These are phyloP conservation scores for Esox masquinongy DNA, from an alignment of 2,797 vertebrate species.

Conservation along the genomic window DNA sequence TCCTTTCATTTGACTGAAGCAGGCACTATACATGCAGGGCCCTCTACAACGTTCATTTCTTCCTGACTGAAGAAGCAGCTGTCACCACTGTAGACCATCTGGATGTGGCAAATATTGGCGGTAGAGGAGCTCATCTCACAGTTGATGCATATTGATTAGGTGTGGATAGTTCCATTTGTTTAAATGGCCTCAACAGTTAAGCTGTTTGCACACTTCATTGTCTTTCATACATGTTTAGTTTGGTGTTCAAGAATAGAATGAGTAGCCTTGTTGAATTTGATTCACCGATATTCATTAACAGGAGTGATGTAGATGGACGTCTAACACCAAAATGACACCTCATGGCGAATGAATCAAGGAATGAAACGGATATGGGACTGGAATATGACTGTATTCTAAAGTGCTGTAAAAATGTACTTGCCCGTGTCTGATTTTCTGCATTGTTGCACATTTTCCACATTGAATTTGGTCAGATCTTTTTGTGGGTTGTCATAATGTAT, in stretches of 20 bases:
- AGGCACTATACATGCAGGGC: neutral
- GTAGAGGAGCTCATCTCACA: neutral
- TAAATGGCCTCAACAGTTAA: neutral
- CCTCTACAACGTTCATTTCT: slow-evolving; percentile 9
- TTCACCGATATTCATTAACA: neutral
- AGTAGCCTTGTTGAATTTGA: neutral
- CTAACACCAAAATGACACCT: no score
- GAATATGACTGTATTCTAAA: neutral
- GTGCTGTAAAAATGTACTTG: no score
- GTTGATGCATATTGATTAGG: neutral
- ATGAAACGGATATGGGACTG: no score
- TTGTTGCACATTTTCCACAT: no score
- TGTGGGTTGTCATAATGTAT: no score
- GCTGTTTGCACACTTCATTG: slow-evolving; percentile 8
- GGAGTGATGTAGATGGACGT: neutral
- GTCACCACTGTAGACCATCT: slow-evolving; percentile 18
- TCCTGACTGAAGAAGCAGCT: slow-evolving; percentile 12
- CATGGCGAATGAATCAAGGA: no score
- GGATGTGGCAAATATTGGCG: slow-evolving; percentile 20
- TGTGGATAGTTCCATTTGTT: slow-evolving; percentile 1
- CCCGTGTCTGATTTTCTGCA: no score
- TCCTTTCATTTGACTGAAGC: slow-evolving; percentile 31
- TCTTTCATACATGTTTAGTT: neutral
- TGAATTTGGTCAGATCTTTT: no score
- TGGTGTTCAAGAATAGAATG: neutral